Conservation (phyloP, 1,140 invertebrate species). For the Trinorchestia longiramus region DNA sequence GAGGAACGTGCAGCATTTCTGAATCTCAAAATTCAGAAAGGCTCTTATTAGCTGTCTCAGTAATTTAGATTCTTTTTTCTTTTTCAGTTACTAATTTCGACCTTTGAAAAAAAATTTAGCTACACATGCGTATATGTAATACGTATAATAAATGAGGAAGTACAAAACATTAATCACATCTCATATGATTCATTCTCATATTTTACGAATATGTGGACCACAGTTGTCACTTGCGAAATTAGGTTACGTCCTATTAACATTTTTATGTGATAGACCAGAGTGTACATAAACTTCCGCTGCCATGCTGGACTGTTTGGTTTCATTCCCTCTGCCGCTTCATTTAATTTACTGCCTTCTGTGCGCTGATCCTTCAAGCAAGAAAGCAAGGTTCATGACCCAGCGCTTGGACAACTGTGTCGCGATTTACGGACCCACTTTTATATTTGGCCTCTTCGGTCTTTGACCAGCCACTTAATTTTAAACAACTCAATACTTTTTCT, state of each 20-base stretch:
- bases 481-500: background rate
- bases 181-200: too few relatives aligned
- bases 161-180: too few relatives aligned
- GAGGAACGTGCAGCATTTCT: background rate
- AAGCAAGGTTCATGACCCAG: background rate
- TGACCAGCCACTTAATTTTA: background rate
- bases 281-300: background rate
- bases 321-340: background rate
- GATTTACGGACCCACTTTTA: background rate
- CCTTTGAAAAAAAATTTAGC: too few relatives aligned
- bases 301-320: background rate
- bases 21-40: too few relatives aligned
- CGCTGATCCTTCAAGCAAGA: background rate
- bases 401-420: background rate
- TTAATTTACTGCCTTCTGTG: background rate
- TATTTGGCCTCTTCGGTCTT: background rate
- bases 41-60: too few relatives aligned
- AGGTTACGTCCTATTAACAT: background rate
- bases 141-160: too few relatives aligned
- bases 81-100: too few relatives aligned
- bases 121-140: too few relatives aligned
- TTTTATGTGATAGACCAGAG: background rate
- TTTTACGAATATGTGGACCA: background rate
- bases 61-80: too few relatives aligned
- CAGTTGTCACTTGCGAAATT: background rate